Conservation (phyloP, 2,888 invertebrate genomes). For the Aphelenchoides bicaudatus region DNA sequence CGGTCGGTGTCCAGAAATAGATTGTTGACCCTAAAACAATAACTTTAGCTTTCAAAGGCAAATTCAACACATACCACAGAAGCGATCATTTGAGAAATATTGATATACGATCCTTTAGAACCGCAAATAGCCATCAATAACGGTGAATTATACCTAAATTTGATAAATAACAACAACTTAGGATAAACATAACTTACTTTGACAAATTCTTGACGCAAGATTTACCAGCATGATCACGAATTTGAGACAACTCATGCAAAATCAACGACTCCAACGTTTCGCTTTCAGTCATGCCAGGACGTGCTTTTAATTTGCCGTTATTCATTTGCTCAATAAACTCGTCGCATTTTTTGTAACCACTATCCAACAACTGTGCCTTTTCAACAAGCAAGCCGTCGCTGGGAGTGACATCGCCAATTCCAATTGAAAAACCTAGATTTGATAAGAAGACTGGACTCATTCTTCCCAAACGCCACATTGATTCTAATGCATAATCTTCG, state of each 20-base stretch:
- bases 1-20: conserved; percentile 87
- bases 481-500: conserved; percentile 72
- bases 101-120: conserved; percentile 91
- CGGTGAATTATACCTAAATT: conserved; percentile 79
- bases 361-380: conserved; percentile 76
- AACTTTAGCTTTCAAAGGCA: too few species aligned
- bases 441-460: conserved; percentile 72
- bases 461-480: conserved; percentile 85
- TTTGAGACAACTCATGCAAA: conserved; percentile 68
- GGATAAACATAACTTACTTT: not conserved
- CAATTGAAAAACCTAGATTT: conserved; percentile 56
- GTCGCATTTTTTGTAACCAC: conserved; percentile 81
- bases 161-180: not conserved
- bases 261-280: conserved; percentile 69
- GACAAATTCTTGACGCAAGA: conserved; percentile 72
- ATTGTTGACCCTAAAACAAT: conserved; percentile 97
- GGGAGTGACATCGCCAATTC: conserved; percentile 77
- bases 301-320: conserved; percentile 77
- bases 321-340: conserved; percentile 82
- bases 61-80: conserved; percentile 73
- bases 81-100: conserved; percentile 99
- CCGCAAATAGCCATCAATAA: conserved; percentile 96
- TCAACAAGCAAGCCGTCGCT: conserved; percentile 76
- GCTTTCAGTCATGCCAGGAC: conserved; percentile 63
- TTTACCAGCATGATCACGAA: conserved; percentile 63